Percentiles rank a stretch among this genome's conserved stretches.
These are phyloP conservation scores for Rotaria socialis DNA, from an alignment of 2,888 invertebrate genomes.

Conservation along the genomic window DNA sequence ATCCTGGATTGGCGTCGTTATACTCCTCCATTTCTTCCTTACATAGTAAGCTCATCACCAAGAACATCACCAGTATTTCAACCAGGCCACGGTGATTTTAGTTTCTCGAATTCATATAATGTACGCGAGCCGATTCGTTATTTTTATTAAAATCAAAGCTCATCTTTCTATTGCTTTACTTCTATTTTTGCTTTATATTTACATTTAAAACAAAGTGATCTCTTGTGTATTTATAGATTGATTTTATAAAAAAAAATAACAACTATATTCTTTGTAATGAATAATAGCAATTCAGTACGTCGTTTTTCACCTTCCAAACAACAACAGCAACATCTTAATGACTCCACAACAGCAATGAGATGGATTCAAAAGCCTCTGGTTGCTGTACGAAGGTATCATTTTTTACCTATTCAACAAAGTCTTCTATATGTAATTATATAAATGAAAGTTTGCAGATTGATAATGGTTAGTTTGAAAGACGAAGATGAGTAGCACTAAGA, in stretches of 20 bases:
- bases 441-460: not conserved
- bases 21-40: not conserved
- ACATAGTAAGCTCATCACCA: not conserved
- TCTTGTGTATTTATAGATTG: not conserved
- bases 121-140: not conserved
- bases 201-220: not conserved
- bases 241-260: not conserved
- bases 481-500: not conserved
- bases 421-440: no score
- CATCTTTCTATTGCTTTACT: not conserved
- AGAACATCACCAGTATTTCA: not conserved
- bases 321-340: not conserved
- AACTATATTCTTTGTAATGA: not conserved
- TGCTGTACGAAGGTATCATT: not conserved
- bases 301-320: not conserved
- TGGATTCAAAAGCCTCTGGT: not conserved
- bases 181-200: not conserved
- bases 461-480: not conserved
- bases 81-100: not conserved
- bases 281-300: not conserved
- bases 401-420: not conserved
- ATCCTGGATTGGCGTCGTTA: slow-evolving; percentile 2
- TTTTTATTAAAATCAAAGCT: not conserved
- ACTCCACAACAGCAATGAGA: not conserved
- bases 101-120: not conserved